A percentile compares a stretch with the other conserved stretches of the same genome.
phyloP scores from a whole-genome alignment of 1,140 invertebrate species.

The Megalopta genalis region DNA sequence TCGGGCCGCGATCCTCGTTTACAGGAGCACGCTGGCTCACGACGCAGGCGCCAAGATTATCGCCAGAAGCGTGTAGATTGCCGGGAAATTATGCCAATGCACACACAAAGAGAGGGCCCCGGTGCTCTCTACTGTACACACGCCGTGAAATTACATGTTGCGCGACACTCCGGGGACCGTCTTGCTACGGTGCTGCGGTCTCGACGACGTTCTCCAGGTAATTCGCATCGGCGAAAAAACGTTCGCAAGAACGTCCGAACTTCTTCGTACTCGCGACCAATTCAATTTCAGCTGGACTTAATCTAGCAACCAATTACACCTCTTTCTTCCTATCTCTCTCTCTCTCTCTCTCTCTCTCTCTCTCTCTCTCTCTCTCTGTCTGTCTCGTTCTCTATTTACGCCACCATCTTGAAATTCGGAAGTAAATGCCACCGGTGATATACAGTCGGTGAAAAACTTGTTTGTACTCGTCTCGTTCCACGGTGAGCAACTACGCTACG shows the following conservation, averaged over 20 bases:
- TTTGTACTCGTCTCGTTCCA: too few relatives aligned
- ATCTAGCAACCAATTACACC: too few relatives aligned
- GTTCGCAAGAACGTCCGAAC: not conserved
- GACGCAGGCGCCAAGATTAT: slow-evolving; percentile 13
- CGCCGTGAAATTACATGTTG: not conserved
- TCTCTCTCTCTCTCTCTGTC: too few relatives aligned
- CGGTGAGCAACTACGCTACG: too few relatives aligned
- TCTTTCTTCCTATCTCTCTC: too few relatives aligned
- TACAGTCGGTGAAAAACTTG: too few relatives aligned
- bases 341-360: too few relatives aligned
- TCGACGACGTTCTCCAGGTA: not conserved
- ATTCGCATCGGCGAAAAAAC: not conserved
- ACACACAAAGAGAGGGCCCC: not conserved
- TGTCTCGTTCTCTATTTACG: too few relatives aligned
- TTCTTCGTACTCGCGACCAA: not conserved
- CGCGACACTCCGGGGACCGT: not conserved
- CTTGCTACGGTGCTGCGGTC: not conserved
- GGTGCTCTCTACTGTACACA: not conserved
- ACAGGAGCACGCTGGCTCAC: not conserved
- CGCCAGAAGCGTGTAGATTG: slow-evolving; percentile 2
- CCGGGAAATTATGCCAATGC: slow-evolving; percentile 4
- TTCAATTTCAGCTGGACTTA: not conserved
- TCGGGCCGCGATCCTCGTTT: slow-evolving; percentile 35
- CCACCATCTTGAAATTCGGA: too few relatives aligned
- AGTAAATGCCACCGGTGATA: too few relatives aligned